Conservation (phyloP, 1,140 invertebrate species). For the silkworm (Bombyx mori) region ASM3026992v2 NC_085111.1:9604001-9604500, state of each 20-base stretch:
- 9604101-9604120: too few relatives aligned
- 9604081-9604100: too few relatives aligned
- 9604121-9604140: constrained; percentile 17
- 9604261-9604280: constrained; percentile 9
- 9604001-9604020: too few relatives aligned
- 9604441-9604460: constrained; percentile 74
- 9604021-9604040: too few relatives aligned
- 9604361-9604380: neutral
- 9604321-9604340: neutral
- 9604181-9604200: constrained; percentile 38
- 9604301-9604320: neutral
- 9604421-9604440: constrained; percentile 77
- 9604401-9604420: constrained; percentile 83
- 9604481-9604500: constrained; percentile 73
- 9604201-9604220: constrained; percentile 32
- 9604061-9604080: too few relatives aligned
- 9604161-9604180: constrained; percentile 28
- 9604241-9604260: constrained; percentile 41
- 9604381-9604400: constrained; percentile 76
- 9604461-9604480: constrained; percentile 80
- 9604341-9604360: neutral
- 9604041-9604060: too few relatives aligned
- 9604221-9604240: constrained; percentile 46
- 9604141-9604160: constrained; percentile 41
- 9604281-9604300: neutral